Evolutionary conservation across 37 sponge, comb jelly and placozoan species (phyloP).

Genomic region (Aplysina aerophoba): DNA sequence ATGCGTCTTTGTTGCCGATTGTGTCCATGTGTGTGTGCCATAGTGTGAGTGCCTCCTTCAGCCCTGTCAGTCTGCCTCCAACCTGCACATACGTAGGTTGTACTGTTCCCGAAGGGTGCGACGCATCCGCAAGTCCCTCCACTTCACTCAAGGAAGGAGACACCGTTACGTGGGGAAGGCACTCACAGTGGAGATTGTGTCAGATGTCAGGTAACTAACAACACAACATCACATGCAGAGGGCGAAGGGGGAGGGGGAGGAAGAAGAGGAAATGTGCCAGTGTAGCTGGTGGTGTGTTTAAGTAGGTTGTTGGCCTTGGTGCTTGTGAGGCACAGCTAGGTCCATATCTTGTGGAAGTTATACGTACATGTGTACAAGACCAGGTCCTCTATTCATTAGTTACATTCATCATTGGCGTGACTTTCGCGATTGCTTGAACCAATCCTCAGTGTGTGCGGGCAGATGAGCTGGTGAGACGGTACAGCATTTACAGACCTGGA

Average conservation of each 20-base stretch:
- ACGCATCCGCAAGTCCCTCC: slow-evolving; percentile 77
- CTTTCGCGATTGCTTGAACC: too few relatives aligned
- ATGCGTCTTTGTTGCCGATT: background rate
- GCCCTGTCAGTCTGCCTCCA: background rate
- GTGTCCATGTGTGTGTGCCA: background rate
- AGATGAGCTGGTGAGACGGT: too few relatives aligned
- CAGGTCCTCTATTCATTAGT: too few relatives aligned
- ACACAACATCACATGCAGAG: background rate
- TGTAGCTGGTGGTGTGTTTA: background rate
- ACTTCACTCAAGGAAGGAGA: slow-evolving; percentile 71
- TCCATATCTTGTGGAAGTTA: background rate
- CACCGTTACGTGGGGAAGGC: slow-evolving; percentile 75
- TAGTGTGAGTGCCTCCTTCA: background rate
- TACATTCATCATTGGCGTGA: too few relatives aligned
- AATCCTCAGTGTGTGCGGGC: too few relatives aligned
- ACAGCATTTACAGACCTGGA: too few relatives aligned
- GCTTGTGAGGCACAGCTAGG: too few relatives aligned
- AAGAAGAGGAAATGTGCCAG: background rate
- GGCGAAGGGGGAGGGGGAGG: too few relatives aligned
- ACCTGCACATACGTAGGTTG: slow-evolving; percentile 45
- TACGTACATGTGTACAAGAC: background rate
- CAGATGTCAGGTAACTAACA: slow-evolving; percentile 65
- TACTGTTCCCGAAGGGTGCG: slow-evolving; percentile 87
- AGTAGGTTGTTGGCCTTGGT: background rate
- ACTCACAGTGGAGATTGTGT: slow-evolving; percentile 70